phyloP scores from a whole-genome alignment of 2,888 invertebrate species.

The Calliphora vomitoria region DNA sequence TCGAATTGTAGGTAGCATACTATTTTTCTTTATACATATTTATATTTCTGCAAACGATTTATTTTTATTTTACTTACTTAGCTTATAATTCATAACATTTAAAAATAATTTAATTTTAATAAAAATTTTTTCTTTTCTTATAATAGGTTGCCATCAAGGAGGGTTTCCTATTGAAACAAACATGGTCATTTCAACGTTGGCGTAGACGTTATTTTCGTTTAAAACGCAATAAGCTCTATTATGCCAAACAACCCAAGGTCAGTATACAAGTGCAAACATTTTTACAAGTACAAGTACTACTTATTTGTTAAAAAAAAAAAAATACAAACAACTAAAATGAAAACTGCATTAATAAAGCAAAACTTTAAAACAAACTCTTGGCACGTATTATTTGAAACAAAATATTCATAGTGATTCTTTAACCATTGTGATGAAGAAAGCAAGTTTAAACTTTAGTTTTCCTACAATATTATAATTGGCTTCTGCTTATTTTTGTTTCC shows the following conservation, averaged over 20 bases:
- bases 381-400: slow-evolving; percentile 2
- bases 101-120: slow-evolving; percentile 14
- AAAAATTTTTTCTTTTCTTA: slow-evolving; percentile 32
- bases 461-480: background rate
- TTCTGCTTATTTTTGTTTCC: background rate
- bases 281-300: background rate
- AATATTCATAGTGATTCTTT: slow-evolving; percentile 7
- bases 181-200: slow-evolving; percentile 94
- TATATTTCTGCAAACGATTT: no score
- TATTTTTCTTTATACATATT: no score
- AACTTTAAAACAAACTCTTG: slow-evolving; percentile 39
- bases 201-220: slow-evolving; percentile 93
- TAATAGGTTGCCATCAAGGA: slow-evolving; percentile 88
- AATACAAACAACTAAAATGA: slow-evolving; percentile 14
- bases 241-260: slow-evolving; percentile 94
- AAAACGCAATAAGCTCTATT: slow-evolving; percentile 92
- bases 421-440: background rate
- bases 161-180: slow-evolving; percentile 94
- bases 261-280: slow-evolving; percentile 78
- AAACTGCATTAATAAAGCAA: slow-evolving; percentile 34
- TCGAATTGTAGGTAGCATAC: no score
- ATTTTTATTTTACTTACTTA: no score
- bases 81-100: no score
- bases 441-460: background rate
- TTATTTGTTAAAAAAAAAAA: background rate